Conservation (phyloP, 2,113 vertebrate species). For the Aspidoscelis tigris region DNA sequence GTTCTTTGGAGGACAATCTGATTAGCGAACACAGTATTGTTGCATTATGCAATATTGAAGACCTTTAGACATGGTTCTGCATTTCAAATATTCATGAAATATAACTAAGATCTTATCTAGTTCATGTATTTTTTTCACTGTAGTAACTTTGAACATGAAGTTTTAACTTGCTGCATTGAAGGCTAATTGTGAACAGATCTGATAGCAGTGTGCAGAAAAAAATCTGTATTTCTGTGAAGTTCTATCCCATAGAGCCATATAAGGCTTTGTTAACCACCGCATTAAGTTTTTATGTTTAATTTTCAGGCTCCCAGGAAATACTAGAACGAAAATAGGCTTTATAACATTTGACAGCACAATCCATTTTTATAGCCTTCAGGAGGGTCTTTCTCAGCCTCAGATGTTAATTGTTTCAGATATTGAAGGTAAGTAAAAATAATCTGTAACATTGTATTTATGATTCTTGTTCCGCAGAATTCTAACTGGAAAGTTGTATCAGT, state of each 20-base stretch:
- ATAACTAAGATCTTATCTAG: background rate
- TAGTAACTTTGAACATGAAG: background rate
- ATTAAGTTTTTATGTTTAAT: slow-evolving; percentile 62
- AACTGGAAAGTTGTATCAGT: background rate
- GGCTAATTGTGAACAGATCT: background rate
- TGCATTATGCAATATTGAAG: background rate
- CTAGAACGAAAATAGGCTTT: slow-evolving; percentile 95
- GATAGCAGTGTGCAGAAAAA: background rate
- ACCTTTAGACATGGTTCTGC: background rate
- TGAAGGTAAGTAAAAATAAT: slow-evolving; percentile 83
- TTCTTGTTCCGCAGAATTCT: background rate
- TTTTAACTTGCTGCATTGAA: background rate
- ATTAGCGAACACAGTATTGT: background rate
- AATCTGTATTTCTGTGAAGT: background rate
- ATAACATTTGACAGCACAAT: slow-evolving; percentile 98
- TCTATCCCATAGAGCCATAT: background rate
- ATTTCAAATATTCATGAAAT: background rate
- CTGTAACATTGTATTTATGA: slow-evolving; percentile 35
- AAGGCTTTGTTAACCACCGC: background rate
- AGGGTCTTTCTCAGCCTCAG: slow-evolving; percentile 96
- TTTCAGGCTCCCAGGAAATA: slow-evolving; percentile 94
- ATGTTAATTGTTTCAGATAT: slow-evolving; percentile 98
- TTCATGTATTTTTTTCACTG: background rate
- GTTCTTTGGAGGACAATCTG: background rate
- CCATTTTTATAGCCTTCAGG: slow-evolving; percentile 98